A percentile compares a stretch with the other conserved stretches of the same genome.
phyloP scores from a whole-genome alignment of 1,140 invertebrate genomes.

The Bombus huntii region DNA sequence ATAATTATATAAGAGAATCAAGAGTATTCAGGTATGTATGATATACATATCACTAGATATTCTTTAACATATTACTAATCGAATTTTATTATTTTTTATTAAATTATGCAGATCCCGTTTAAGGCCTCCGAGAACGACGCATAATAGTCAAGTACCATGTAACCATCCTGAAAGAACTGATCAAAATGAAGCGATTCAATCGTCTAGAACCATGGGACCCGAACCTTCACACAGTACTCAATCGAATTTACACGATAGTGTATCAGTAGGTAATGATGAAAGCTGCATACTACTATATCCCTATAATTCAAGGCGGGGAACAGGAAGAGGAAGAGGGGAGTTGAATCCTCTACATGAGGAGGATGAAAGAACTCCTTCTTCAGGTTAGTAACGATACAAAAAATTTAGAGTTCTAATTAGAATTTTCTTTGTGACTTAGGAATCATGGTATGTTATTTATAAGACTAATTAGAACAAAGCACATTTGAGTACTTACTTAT shows the following conservation, averaged over 20 bases:
- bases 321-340: constrained; percentile 44
- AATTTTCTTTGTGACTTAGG: no score
- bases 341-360: constrained; percentile 70
- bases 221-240: background rate
- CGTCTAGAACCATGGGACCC: background rate
- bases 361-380: constrained; percentile 60
- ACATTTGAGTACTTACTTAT: background rate
- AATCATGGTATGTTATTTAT: no score
- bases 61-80: background rate
- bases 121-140: constrained; percentile 61
- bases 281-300: background rate
- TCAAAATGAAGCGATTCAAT: constrained; percentile 21
- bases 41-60: background rate
- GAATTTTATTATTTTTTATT: constrained; percentile 53
- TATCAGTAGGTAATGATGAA: background rate
- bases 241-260: background rate
- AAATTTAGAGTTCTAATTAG: background rate
- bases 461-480: no score
- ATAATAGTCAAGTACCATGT: constrained; percentile 43
- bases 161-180: constrained; percentile 36
- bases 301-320: constrained; percentile 9
- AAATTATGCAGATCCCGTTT: constrained; percentile 51
- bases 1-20: constrained; percentile 76
- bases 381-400: constrained; percentile 42
- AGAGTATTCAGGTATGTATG: constrained; percentile 52